These are phyloP conservation scores for Paralichthys olivaceus DNA, from an alignment of 2,113 vertebrate genomes.

Conservation along the genomic window DNA sequence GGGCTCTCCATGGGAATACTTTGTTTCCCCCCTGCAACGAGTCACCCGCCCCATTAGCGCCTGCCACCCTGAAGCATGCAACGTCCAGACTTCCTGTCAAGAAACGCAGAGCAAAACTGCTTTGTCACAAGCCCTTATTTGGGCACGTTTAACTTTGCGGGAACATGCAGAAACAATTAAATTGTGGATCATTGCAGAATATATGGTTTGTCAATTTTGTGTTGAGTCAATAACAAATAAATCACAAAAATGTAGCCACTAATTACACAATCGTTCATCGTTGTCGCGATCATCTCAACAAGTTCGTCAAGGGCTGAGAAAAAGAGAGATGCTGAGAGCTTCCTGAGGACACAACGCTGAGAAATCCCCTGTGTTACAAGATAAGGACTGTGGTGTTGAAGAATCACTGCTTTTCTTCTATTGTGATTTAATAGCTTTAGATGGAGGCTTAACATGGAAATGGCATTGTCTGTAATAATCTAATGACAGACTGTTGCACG, in stretches of 20 bases:
- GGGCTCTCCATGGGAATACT: conserved; percentile 13
- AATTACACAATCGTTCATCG: conserved; percentile 10
- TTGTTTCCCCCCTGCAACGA: neutral
- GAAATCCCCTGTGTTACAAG: conserved; percentile 14
- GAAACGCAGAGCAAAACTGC: too few species aligned
- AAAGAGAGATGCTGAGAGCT: neutral
- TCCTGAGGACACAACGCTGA: neutral
- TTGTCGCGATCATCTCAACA: neutral
- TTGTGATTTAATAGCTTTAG: conserved; percentile 38
- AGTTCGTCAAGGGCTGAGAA: conserved; percentile 3
- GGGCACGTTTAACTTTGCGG: neutral
- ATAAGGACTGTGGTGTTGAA: conserved; percentile 45
- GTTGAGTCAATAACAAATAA: neutral
- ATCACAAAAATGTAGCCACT: conserved; percentile 2
- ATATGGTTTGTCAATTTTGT: neutral
- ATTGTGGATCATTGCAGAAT: neutral
- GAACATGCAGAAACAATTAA: neutral
- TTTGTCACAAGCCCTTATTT: neutral
- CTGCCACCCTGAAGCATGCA: neutral
- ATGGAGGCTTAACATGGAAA: conserved; percentile 34
- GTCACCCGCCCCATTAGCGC: neutral
- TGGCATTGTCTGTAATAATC: conserved; percentile 34
- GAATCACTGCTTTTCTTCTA: conserved; percentile 49
- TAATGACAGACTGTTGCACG: conserved; percentile 33
- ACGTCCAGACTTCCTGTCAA: conserved; percentile 16